A percentile compares a stretch with the other conserved stretches of the same genome.
These are phyloP conservation scores for Himalopsyche tibetana DNA, from an alignment of 2,888 invertebrate genomes.

Conservation along the genomic window DNA sequence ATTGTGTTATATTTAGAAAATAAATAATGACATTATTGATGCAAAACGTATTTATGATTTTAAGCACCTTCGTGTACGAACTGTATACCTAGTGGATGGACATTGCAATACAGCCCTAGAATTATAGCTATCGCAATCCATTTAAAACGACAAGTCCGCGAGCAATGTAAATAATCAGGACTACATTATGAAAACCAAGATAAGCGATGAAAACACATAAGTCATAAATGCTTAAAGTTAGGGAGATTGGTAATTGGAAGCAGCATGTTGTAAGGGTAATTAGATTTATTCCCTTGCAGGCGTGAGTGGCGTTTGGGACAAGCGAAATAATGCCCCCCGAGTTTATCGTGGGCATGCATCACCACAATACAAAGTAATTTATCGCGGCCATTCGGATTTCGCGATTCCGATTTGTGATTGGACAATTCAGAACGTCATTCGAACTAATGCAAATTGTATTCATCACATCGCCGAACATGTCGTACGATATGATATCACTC, in stretches of 20 bases:
- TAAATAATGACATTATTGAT: no score
- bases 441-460: not conserved
- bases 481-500: not conserved
- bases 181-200: not conserved
- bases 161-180: no score
- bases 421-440: slow-evolving; percentile 14
- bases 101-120: no score
- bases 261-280: slow-evolving; percentile 2
- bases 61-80: no score
- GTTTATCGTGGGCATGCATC: slow-evolving; percentile 26
- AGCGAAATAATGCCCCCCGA: slow-evolving; percentile 9
- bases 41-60: no score
- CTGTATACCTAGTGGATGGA: no score
- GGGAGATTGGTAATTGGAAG: slow-evolving; percentile 7
- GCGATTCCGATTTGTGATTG: slow-evolving; percentile 22
- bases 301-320: slow-evolving; percentile 16
- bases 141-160: no score
- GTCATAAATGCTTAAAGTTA: not conserved
- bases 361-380: slow-evolving; percentile 14
- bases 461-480: not conserved
- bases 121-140: no score
- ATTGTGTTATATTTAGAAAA: no score
- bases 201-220: not conserved
- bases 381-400: not conserved
- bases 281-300: slow-evolving; percentile 4